Evolutionary conservation across 2,888 invertebrate genomes (phyloP).

Genomic region (Drosophila melanosoma): DNA sequence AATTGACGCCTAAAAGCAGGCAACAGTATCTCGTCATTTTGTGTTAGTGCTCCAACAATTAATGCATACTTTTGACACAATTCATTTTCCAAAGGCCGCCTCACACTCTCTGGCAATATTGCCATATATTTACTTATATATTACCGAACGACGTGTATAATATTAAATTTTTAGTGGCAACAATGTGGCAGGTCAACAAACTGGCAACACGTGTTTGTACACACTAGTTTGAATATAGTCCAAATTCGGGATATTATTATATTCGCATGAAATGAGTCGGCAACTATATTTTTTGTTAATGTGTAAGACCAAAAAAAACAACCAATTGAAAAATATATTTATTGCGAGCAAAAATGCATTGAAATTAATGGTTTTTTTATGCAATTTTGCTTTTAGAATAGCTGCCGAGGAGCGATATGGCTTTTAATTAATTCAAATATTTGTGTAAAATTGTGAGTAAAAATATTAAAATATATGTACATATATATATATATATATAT

Average conservation of each 20-base stretch:
- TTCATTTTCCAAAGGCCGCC: not conserved
- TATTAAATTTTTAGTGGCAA: not conserved
- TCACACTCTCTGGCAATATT: not conserved
- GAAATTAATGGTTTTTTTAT: not conserved
- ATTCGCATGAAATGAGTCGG: not conserved
- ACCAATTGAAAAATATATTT: not conserved
- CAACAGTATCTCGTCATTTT: conserved; percentile 27
- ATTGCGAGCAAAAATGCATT: not conserved
- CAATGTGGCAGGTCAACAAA: not conserved
- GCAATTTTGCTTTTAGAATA: not conserved
- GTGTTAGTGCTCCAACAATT: not conserved
- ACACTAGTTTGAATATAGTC: not conserved
- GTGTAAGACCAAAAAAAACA: not conserved
- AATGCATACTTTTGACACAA: conserved; percentile 44
- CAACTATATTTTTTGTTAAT: not conserved
- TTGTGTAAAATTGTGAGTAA: not conserved
- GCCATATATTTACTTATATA: not conserved
- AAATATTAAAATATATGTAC: not conserved
- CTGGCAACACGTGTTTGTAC: not conserved
- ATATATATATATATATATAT: not conserved
- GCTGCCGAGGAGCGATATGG: not conserved
- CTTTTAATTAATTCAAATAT: not conserved
- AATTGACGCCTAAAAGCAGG: conserved; percentile 37
- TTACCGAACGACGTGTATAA: not conserved
- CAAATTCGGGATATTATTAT: not conserved